phyloP scores from a whole-genome alignment of 2,113 vertebrate species.

The Ellobius talpinus region DNA sequence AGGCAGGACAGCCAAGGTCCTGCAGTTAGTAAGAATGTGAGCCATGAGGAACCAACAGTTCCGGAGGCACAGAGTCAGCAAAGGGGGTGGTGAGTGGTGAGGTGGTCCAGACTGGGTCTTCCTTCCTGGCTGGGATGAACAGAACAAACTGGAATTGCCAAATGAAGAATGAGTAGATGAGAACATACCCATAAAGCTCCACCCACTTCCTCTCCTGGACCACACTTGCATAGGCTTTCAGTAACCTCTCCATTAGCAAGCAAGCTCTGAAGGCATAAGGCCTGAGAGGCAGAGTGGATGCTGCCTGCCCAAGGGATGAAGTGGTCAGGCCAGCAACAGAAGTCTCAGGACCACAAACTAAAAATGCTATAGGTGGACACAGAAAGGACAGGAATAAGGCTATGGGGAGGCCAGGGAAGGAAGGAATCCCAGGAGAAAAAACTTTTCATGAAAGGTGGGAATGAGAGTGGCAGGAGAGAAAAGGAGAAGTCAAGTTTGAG shows the following conservation, averaged over 20 bases:
- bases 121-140: background rate
- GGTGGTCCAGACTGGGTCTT: rapidly evolving
- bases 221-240: background rate
- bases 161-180: background rate
- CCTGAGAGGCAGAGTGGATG: rapidly evolving
- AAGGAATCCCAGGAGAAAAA: background rate
- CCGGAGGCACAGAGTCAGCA: rapidly evolving
- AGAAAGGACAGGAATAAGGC: background rate
- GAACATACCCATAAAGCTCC: no score
- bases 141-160: background rate
- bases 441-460: background rate
- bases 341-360: background rate
- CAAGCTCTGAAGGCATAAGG: no score
- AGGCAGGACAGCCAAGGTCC: background rate
- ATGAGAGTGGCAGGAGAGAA: background rate
- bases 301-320: background rate
- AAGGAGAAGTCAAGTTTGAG: background rate
- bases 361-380: background rate
- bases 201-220: background rate
- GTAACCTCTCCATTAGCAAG: background rate
- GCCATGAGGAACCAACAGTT: rapidly evolving
- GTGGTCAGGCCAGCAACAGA: background rate
- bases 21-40: rapidly evolving
- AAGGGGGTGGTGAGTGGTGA: background rate
- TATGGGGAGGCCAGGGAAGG: no score